phyloP scores from a whole-genome alignment of 1,140 invertebrate genomes.

The Dreissena polymorpha region DNA sequence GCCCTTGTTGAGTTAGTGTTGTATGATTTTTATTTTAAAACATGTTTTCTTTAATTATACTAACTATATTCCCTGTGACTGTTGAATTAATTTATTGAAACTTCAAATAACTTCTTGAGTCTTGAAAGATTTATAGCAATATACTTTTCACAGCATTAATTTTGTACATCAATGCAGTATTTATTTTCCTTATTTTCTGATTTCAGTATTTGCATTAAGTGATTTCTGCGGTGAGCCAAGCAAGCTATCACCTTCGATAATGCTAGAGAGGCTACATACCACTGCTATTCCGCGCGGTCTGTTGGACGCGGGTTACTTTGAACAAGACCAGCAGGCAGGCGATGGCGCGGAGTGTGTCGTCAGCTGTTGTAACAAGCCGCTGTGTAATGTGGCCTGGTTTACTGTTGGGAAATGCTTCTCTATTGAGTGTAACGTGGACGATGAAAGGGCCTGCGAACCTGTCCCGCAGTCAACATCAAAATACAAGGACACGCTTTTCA shows the following conservation, averaged over 20 bases:
- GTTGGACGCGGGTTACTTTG: slow-evolving; percentile 60
- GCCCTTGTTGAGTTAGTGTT: too few species aligned
- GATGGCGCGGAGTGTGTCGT: slow-evolving; percentile 85
- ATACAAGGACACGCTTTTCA: slow-evolving; percentile 56
- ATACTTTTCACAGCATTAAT: too few species aligned
- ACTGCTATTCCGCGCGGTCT: slow-evolving; percentile 56
- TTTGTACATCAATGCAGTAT: too few species aligned
- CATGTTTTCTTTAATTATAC: too few species aligned
- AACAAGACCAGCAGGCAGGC: slow-evolving; percentile 81
- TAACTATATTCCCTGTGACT: too few species aligned
- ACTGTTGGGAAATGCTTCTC: slow-evolving; percentile 86
- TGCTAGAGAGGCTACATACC: slow-evolving; percentile 29
- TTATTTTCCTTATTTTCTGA: too few species aligned
- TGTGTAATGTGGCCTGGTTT: slow-evolving; percentile 90
- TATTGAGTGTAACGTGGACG: slow-evolving; percentile 85
- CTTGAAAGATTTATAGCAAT: too few species aligned
- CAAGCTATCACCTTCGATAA: not conserved
- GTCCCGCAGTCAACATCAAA: slow-evolving; percentile 22
- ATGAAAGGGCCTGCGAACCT: slow-evolving; percentile 83
- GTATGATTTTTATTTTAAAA: too few species aligned
- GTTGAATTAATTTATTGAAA: too few species aligned
- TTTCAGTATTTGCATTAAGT: not conserved
- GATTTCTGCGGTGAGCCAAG: not conserved
- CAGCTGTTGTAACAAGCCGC: slow-evolving; percentile 85
- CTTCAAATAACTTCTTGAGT: too few species aligned